Conservation (phyloP, 2,888 invertebrate genomes). For the Cynaeus angustus region DNA sequence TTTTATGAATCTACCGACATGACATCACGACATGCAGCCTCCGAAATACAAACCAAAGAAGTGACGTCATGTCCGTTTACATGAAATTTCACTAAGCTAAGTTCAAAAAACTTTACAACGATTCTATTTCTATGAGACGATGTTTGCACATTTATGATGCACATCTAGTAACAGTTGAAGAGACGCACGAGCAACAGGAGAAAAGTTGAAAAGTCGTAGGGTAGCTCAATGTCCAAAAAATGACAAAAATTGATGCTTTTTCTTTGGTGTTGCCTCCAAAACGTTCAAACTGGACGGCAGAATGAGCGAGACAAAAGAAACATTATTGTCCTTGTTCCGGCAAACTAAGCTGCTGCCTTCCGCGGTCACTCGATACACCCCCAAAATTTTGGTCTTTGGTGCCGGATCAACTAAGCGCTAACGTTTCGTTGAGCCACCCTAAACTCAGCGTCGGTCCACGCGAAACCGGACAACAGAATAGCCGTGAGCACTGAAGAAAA, state of each 20-base stretch:
- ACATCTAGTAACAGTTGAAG: conserved; percentile 42
- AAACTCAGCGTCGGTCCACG: neutral
- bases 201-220: conserved; percentile 7
- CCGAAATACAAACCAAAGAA: conserved; percentile 16
- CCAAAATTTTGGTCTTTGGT: neutral
- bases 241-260: neutral
- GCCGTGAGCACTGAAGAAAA: neutral
- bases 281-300: neutral
- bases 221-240: conserved; percentile 13
- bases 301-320: neutral
- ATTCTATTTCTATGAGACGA: conserved; percentile 54
- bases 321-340: neutral
- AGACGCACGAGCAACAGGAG: conserved; percentile 24
- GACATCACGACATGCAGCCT: conserved; percentile 43
- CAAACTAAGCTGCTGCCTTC: neutral
- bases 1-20: conserved; percentile 42
- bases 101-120: conserved; percentile 54
- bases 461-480: neutral
- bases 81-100: conserved; percentile 53
- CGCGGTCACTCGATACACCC: neutral
- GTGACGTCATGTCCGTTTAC: conserved; percentile 47
- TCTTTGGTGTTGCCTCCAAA: conserved; percentile 1
- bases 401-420: neutral
- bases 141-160: conserved; percentile 50
- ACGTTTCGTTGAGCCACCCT: conserved; percentile 6